Evolutionary conservation across 1,140 invertebrate genomes (phyloP).

Genomic region (Listronotus bonariensis): DNA sequence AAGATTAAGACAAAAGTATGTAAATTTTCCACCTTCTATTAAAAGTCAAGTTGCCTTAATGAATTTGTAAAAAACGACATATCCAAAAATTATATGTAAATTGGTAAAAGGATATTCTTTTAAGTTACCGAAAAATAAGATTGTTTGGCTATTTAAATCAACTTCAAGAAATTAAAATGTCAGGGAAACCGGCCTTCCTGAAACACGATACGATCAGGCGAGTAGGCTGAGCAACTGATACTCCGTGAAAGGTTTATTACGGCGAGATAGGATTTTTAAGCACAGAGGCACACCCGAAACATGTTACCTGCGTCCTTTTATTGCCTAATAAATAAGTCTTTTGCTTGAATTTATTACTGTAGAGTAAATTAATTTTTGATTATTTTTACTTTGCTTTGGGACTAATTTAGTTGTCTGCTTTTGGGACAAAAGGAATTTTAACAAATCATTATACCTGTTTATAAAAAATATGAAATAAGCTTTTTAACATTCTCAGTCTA

Average conservation of each 20-base stretch:
- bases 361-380: constrained; percentile 3
- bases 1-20: too few relatives aligned
- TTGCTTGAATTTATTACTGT: constrained; percentile 8
- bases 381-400: background rate
- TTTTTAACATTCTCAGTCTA: too few relatives aligned
- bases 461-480: too few relatives aligned
- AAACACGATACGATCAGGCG: constrained; percentile 16
- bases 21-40: too few relatives aligned
- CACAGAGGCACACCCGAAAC: constrained; percentile 13
- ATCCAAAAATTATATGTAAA: background rate
- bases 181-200: constrained; percentile 19
- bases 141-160: constrained; percentile 28
- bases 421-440: background rate
- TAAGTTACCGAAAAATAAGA: constrained; percentile 1
- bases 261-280: constrained; percentile 9
- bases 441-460: background rate
- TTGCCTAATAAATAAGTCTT: constrained; percentile 14
- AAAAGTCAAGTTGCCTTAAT: too few relatives aligned
- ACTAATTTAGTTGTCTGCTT: constrained; percentile 19
- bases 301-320: constrained; percentile 22
- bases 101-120: constrained; percentile 3
- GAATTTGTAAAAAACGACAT: too few relatives aligned
- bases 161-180: constrained; percentile 23
- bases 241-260: constrained; percentile 19
- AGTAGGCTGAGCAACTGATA: constrained; percentile 21